A percentile compares a stretch with the other conserved stretches of the same genome.
phyloP scores from a whole-genome alignment of 2,888 invertebrate species.

The Noctua fimbriata region DNA sequence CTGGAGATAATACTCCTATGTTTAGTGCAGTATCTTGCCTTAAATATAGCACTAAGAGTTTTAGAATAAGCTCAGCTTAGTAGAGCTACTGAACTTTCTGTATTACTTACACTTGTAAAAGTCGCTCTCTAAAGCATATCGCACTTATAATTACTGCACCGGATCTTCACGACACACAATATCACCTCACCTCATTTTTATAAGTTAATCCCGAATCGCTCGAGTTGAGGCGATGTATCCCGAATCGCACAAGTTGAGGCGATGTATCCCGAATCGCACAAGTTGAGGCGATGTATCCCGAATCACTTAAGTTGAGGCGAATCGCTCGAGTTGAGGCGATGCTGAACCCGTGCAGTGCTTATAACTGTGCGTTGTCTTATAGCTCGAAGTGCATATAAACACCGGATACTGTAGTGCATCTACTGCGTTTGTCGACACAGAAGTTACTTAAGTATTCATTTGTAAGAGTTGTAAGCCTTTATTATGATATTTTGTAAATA shows the following conservation, averaged over 20 bases:
- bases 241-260: background rate
- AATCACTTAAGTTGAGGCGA: background rate
- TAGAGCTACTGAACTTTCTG: background rate
- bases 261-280: background rate
- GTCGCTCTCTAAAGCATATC: background rate
- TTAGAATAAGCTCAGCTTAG: conserved; percentile 15
- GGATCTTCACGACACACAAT: background rate
- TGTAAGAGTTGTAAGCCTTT: conserved; percentile 18
- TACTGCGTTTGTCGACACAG: conserved; percentile 12
- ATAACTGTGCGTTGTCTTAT: background rate
- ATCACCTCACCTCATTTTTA: background rate
- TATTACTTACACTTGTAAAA: background rate
- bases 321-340: background rate
- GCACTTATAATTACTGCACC: background rate
- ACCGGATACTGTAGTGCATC: background rate
- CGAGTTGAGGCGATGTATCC: background rate
- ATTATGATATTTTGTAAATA: conserved; percentile 51
- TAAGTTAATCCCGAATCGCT: background rate
- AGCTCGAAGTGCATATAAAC: background rate
- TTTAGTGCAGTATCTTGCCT: background rate
- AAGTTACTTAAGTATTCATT: conserved; percentile 20
- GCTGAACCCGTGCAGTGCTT: background rate
- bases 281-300: background rate
- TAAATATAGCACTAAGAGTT: conserved; percentile 1
- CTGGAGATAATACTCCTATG: conserved; percentile 63